Evolutionary conservation across 2,888 invertebrate species (phyloP).

Genomic region (Antheraea assamensis): DNA sequence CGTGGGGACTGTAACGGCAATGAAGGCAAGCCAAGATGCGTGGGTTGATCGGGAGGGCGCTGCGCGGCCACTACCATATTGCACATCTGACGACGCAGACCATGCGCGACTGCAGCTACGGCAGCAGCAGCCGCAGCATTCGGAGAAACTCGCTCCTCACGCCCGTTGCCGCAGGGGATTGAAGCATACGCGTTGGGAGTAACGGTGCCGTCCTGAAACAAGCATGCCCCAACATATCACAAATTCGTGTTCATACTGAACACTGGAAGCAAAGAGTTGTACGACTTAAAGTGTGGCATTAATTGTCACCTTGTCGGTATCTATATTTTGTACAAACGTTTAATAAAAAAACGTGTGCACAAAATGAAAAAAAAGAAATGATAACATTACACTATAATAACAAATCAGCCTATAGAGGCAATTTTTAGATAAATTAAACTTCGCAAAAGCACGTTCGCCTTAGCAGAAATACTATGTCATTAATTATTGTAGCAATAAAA

Average conservation of each 20-base stretch:
- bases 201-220: conserved; percentile 84
- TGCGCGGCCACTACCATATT: conserved; percentile 86
- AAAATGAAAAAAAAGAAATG: conserved; percentile 7
- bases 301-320: neutral
- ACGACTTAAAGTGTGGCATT: neutral
- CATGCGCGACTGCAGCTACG: conserved; percentile 93
- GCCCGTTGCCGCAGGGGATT: conserved; percentile 80
- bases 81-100: conserved; percentile 93
- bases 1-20: conserved; percentile 71
- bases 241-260: neutral
- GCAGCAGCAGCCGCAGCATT: conserved; percentile 91
- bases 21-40: conserved; percentile 75
- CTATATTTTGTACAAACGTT: conserved; percentile 10
- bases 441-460: conserved; percentile 62
- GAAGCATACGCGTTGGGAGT: conserved; percentile 81
- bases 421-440: conserved; percentile 33
- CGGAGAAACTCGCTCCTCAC: conserved; percentile 79
- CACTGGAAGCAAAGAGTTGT: neutral
- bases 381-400: conserved; percentile 5
- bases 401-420: conserved; percentile 32
- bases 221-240: conserved; percentile 33
- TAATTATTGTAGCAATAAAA: conserved; percentile 27
- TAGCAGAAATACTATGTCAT: conserved; percentile 35
- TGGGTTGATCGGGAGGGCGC: conserved; percentile 68
- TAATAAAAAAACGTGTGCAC: neutral